These are phyloP conservation scores for Tinea trinotella DNA, from an alignment of 2,888 invertebrate species.

Conservation along the genomic window DNA sequence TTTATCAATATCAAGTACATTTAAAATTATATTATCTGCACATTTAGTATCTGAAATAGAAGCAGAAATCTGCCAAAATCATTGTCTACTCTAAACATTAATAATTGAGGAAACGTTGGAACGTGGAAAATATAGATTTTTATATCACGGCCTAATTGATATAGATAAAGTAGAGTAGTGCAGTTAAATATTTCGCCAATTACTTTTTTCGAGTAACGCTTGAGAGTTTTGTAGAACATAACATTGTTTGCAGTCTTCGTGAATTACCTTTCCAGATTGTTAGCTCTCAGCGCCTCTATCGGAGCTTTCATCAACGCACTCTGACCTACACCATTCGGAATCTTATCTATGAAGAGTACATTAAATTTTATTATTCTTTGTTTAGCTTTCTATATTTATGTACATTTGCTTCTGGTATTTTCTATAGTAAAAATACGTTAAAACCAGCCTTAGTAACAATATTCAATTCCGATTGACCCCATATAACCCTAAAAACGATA, in stretches of 20 bases:
- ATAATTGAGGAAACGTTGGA: background rate
- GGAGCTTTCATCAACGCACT: slow-evolving; percentile 33
- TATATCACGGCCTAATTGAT: background rate
- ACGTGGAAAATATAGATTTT: background rate
- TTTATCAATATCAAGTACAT: background rate
- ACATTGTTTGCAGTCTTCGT: background rate
- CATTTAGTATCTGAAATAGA: too few species aligned
- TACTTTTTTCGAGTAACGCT: background rate
- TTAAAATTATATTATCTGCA: background rate
- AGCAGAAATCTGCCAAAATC: too few species aligned
- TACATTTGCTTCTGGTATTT: too few species aligned
- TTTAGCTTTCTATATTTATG: slow-evolving; percentile 10
- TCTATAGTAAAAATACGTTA: too few species aligned
- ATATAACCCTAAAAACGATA: too few species aligned
- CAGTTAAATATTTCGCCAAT: background rate
- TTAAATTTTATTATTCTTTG: slow-evolving; percentile 4
- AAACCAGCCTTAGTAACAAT: too few species aligned
- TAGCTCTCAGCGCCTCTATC: slow-evolving; percentile 28
- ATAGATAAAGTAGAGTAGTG: slow-evolving; percentile 4
- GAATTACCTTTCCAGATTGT: slow-evolving; percentile 23
- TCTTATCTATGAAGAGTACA: slow-evolving; percentile 1
- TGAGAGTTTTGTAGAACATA: background rate
- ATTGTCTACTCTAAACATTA: too few species aligned
- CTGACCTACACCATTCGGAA: slow-evolving; percentile 26
- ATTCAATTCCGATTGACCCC: too few species aligned